A percentile compares a stretch with the other conserved stretches of the same genome.
These are phyloP conservation scores for Eurytoma californica DNA, from an alignment of 2,888 invertebrate genomes.

Conservation along the genomic window DNA sequence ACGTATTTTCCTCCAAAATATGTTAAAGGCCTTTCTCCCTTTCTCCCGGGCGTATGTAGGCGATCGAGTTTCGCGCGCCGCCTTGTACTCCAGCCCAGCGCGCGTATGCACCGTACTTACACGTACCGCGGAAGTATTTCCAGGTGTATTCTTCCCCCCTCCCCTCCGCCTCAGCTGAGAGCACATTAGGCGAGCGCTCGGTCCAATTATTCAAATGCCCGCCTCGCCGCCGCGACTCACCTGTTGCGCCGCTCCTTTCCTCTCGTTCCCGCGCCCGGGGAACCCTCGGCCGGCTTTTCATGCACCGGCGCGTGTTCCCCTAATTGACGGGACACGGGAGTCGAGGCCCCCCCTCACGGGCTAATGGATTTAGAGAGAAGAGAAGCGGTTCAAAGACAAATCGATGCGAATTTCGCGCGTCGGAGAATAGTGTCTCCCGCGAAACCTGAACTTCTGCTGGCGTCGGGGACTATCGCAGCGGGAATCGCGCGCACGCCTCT, in stretches of 20 bases:
- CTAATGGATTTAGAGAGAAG: background rate
- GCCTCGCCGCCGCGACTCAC: conserved; percentile 26
- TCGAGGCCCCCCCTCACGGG: background rate
- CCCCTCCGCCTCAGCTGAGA: too few relatives aligned
- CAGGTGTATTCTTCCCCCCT: too few relatives aligned
- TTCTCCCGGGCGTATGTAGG: conserved; percentile 40
- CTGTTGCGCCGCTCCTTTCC: conserved; percentile 51
- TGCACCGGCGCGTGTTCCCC: background rate
- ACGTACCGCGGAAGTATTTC: too few relatives aligned
- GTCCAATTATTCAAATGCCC: conserved; percentile 70
- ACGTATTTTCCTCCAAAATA: conserved; percentile 55
- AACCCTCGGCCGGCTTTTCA: background rate
- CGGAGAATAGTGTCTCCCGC: too few relatives aligned
- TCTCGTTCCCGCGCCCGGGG: conserved; percentile 28
- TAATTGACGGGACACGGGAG: too few relatives aligned
- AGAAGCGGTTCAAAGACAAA: background rate
- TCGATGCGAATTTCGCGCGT: conserved; percentile 4
- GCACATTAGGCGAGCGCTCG: background rate
- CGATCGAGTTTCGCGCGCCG: conserved; percentile 46
- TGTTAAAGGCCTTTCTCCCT: conserved; percentile 52
- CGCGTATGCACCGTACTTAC: conserved; percentile 33
- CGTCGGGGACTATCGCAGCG: background rate
- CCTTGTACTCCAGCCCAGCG: conserved; percentile 18
- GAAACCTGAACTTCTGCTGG: conserved; percentile 5
- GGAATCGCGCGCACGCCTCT: conserved; percentile 1